A percentile compares a stretch with the other conserved stretches of the same genome.
These are phyloP conservation scores for Carassius auratus DNA, from an alignment of 2,113 vertebrate genomes.

Conservation along the genomic window DNA sequence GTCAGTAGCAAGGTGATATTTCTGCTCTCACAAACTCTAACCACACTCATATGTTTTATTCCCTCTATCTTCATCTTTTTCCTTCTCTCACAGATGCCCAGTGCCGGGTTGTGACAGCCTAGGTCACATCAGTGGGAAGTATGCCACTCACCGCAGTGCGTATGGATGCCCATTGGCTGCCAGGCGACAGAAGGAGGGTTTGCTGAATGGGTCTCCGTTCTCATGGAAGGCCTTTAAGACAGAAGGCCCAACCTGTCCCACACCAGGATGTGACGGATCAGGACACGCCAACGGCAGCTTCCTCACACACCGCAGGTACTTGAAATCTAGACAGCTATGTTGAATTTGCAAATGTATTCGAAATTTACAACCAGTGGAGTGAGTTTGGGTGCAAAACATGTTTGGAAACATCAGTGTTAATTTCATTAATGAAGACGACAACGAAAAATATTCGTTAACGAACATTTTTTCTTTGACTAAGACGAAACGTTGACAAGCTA, in stretches of 20 bases:
- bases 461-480: too few species aligned
- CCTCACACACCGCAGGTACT: constrained; percentile 95
- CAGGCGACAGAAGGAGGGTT: constrained; percentile 93
- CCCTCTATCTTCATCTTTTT: not conserved
- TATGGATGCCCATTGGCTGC: constrained; percentile 94
- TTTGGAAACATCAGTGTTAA: not conserved
- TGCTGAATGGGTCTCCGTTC: constrained; percentile 88
- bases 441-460: too few species aligned
- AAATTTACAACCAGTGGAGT: not conserved
- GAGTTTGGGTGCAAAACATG: not conserved
- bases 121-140: constrained; percentile 97
- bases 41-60: constrained; percentile 47
- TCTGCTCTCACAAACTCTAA: constrained; percentile 2
- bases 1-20: constrained; percentile 38
- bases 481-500: too few species aligned
- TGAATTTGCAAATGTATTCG: too few species aligned
- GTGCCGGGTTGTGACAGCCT: constrained; percentile 95
- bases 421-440: too few species aligned
- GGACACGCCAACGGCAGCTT: constrained; percentile 98
- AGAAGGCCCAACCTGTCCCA: constrained; percentile 92
- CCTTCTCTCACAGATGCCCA: constrained; percentile 81
- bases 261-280: constrained; percentile 91
- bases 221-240: constrained; percentile 97
- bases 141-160: constrained; percentile 95
- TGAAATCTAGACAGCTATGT: not conserved